Evolutionary conservation across 2,113 vertebrate genomes (phyloP).

Genomic region (Sinocyclocheilus rhinocerous): DNA sequence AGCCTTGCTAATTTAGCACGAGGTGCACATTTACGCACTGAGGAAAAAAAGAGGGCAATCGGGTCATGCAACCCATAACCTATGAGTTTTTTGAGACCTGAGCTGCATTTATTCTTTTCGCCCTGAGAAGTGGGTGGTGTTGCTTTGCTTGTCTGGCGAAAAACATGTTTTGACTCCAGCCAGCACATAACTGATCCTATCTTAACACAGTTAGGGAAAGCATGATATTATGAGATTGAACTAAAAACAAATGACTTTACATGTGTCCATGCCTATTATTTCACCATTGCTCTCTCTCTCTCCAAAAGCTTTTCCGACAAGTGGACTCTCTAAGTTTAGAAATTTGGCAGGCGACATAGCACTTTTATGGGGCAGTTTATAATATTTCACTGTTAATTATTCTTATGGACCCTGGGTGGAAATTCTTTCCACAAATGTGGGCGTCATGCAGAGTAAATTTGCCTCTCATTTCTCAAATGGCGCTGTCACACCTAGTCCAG

Average conservation of each 20-base stretch:
- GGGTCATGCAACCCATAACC: constrained; percentile 54
- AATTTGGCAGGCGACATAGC: constrained; percentile 56
- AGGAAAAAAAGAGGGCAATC: constrained; percentile 42
- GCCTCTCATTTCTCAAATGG: constrained; percentile 62
- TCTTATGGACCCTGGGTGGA: constrained; percentile 56
- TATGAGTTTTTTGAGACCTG: constrained; percentile 44
- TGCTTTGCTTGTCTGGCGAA: neutral
- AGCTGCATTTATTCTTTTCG: neutral
- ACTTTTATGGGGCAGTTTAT: constrained; percentile 67
- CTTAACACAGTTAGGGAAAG: constrained; percentile 5
- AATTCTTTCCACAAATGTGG: constrained; percentile 64
- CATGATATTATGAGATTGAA: constrained; percentile 28
- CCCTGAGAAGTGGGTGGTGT: neutral
- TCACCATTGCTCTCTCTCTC: constrained; percentile 29
- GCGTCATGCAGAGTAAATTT: constrained; percentile 61
- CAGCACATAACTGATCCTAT: neutral
- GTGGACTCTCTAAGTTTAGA: constrained; percentile 53
- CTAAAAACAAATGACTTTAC: constrained; percentile 49
- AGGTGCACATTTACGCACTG: constrained; percentile 56
- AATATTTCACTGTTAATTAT: constrained; percentile 73
- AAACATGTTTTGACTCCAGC: constrained; percentile 12
- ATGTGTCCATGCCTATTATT: constrained; percentile 43
- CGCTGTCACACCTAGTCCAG: constrained; percentile 54
- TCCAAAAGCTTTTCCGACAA: constrained; percentile 39
- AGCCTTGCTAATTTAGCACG: constrained; percentile 63